These are phyloP conservation scores for Panthera tigris DNA, from an alignment of 2,113 vertebrate genomes.

Conservation along the genomic window DNA sequence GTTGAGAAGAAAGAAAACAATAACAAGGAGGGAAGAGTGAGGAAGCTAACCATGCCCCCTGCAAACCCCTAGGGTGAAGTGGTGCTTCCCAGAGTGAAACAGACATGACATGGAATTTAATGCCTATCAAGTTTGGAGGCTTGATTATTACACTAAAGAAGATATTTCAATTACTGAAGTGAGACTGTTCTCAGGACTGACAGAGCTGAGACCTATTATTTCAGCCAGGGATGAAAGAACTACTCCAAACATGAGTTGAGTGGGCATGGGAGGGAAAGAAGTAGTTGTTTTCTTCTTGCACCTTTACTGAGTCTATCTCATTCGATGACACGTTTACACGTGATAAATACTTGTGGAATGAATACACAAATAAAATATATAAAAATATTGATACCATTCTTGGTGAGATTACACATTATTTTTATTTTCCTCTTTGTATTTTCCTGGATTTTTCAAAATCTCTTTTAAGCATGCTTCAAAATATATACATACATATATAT, in stretches of 20 bases:
- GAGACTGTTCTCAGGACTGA: background rate
- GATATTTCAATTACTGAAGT: background rate
- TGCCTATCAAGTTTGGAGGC: background rate
- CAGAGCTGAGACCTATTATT: background rate
- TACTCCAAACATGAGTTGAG: background rate
- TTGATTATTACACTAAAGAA: background rate
- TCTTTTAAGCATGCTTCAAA: background rate
- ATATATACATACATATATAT: too few relatives aligned
- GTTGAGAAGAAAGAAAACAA: background rate
- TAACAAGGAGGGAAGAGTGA: background rate
- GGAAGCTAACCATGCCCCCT: background rate
- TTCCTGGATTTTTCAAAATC: conserved; percentile 24
- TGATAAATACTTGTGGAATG: background rate
- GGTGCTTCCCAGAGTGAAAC: background rate
- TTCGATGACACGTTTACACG: background rate
- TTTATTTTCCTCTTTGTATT: background rate
- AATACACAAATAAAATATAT: background rate
- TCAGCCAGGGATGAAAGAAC: background rate
- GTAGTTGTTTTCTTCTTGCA: background rate
- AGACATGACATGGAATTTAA: background rate
- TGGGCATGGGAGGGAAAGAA: background rate
- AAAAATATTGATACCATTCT: background rate
- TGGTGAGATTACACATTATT: background rate
- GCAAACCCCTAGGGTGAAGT: background rate
- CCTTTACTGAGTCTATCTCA: background rate